Evolutionary conservation across 2,113 vertebrate genomes (phyloP), one percentile per base, ranked within the genome.

Genomic region (Oryzias curvinotus): DNA sequence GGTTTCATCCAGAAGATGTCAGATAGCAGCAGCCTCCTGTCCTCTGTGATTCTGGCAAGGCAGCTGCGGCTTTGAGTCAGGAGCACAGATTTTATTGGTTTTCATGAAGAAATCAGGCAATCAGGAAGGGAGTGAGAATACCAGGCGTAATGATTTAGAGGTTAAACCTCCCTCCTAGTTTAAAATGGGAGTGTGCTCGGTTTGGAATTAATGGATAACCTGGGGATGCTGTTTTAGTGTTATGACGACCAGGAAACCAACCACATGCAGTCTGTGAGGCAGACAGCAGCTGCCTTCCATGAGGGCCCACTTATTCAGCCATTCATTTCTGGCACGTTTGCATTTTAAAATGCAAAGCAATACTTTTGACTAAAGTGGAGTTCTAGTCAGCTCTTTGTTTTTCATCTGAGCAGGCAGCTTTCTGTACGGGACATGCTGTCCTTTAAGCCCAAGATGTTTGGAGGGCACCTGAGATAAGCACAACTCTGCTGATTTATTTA

Each of bases 131-230:
- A 63, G 44, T 26, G 45, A 57, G 58, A 64, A 52, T 28, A 51
- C 5, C 18, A n/a, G 25, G 13, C 23, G 42, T 14, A 16, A 44
- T 53, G 46, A 68, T 66, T 73, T 63, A 71, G 14, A 58, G 21
- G 23, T 56, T 4, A 36, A 41, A 64, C 44, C 48, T 60, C 23
- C 59, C 62, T 49, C 17, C 41, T 62, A 19, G 4, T 65, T 58
- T 47, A 28, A 43, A 60, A 65, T 70, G 48, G 65, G 62, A 48
- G 50, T 71, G 57, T 63, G 16, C 46, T 50, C 4, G 57, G 15
- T 56, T 14, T 45, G 2, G 43, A 58, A 59, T 78, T 81, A 91
- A 90, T 91, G 75, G 45, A 80, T 91, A 91, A 89, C 84, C 56
- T 26, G n/a, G 8, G 42, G 62, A 74, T 67, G 45, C 36, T 68